Evolutionary conservation across 2,797 vertebrate species (phyloP).

Genomic region (Enteromius anoplus): DNA sequence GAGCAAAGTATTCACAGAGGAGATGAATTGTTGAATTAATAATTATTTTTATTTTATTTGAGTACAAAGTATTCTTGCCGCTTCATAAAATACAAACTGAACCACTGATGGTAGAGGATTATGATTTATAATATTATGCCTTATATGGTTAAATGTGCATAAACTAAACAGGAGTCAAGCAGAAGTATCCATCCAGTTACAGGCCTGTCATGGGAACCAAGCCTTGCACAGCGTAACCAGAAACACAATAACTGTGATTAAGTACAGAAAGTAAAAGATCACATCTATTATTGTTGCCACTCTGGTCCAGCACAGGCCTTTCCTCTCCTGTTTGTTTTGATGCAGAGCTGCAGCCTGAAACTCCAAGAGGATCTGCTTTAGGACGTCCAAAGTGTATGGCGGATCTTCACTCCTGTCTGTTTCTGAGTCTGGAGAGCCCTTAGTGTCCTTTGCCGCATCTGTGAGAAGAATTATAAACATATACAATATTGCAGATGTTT

Average conservation of each 20-base stretch:
- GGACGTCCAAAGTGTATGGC: background rate
- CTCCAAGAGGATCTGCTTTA: constrained; percentile 12
- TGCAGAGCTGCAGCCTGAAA: constrained; percentile 27
- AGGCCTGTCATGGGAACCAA: constrained; percentile 16
- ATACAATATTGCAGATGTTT: background rate
- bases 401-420: background rate
- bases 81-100: too few relatives aligned
- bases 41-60: too few relatives aligned
- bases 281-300: constrained; percentile 65
- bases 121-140: too few relatives aligned
- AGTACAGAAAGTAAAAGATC: constrained; percentile 67
- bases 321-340: constrained; percentile 10
- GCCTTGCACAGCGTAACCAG: constrained; percentile 35
- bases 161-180: too few relatives aligned
- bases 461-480: background rate
- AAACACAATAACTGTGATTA: constrained; percentile 62
- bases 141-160: too few relatives aligned
- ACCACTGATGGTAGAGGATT: too few relatives aligned
- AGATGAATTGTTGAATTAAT: too few relatives aligned
- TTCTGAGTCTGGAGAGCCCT: background rate
- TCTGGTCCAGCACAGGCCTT: constrained; percentile 48
- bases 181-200: too few relatives aligned
- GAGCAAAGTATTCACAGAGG: too few relatives aligned
- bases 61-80: too few relatives aligned
- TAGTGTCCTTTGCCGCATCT: background rate